A percentile compares a stretch with the other conserved stretches of the same genome.
Evolutionary conservation across 2,888 invertebrate species (phyloP).

Genomic region (Drosophila niveifrons): DNA sequence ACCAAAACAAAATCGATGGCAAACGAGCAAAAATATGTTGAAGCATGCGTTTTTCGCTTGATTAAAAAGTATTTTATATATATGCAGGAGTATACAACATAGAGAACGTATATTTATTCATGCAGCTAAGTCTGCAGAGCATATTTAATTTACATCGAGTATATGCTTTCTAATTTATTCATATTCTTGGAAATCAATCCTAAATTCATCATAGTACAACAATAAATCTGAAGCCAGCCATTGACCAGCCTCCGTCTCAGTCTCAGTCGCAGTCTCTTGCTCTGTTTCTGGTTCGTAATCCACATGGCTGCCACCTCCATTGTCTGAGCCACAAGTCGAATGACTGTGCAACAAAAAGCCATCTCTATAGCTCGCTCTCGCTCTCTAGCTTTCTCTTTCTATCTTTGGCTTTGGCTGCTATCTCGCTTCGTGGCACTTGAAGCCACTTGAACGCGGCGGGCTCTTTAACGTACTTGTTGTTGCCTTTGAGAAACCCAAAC

Average conservation of each 20-base stretch:
- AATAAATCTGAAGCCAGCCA: slow-evolving; percentile 1
- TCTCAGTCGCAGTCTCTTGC: background rate
- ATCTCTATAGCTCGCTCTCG: background rate
- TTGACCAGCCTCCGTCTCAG: background rate
- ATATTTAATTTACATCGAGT: background rate
- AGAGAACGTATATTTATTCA: background rate
- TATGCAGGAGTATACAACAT: too few species aligned
- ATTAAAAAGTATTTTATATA: background rate
- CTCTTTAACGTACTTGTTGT: slow-evolving; percentile 33
- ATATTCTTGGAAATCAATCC: slow-evolving; percentile 1
- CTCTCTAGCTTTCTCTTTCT: background rate
- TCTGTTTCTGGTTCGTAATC: background rate
- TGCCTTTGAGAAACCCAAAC: slow-evolving; percentile 31
- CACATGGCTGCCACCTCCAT: slow-evolving; percentile 14
- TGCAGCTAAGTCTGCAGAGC: background rate
- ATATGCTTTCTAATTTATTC: slow-evolving; percentile 1
- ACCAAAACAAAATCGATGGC: too few species aligned
- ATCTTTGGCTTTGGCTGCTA: background rate
- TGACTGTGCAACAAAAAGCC: slow-evolving; percentile 21
- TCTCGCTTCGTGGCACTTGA: slow-evolving; percentile 18
- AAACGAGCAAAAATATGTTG: too few species aligned
- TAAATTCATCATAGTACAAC: background rate
- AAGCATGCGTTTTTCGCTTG: background rate
- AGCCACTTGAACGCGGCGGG: slow-evolving; percentile 39
- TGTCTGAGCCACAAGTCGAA: slow-evolving; percentile 11